Percentiles rank a stretch among this genome's conserved stretches.
Conservation (phyloP, 2,888 invertebrate genomes). For the Periphyllus acericola region DNA sequence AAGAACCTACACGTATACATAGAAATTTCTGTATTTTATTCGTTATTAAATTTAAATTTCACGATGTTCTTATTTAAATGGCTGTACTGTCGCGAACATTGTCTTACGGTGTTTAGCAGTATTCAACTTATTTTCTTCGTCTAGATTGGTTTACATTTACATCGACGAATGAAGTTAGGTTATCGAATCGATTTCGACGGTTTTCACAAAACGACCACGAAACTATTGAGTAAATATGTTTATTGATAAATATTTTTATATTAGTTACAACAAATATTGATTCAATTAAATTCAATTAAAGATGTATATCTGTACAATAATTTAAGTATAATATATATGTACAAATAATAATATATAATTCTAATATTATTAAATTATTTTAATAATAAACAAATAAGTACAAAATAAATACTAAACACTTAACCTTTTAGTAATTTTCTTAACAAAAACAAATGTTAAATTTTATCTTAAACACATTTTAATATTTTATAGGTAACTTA, state of each 20-base stretch:
- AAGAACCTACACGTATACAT: too few relatives aligned
- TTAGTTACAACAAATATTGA: constrained; percentile 46
- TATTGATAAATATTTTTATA: constrained; percentile 59
- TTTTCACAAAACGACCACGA: neutral
- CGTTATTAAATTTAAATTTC: too few relatives aligned
- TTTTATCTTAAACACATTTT: neutral
- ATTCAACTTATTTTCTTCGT: too few relatives aligned
- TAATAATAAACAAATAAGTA: constrained; percentile 33
- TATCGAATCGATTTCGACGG: too few relatives aligned
- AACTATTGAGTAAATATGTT: constrained; percentile 50
- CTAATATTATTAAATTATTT: constrained; percentile 19
- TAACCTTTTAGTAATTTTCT: constrained; percentile 1
- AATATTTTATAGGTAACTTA: constrained; percentile 27
- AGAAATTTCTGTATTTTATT: too few relatives aligned
- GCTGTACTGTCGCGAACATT: too few relatives aligned
- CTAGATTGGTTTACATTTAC: too few relatives aligned
- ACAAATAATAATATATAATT: constrained; percentile 32
- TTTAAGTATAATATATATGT: constrained; percentile 28
- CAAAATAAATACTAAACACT: constrained; percentile 45
- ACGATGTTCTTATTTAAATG: too few relatives aligned
- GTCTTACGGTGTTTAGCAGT: too few relatives aligned
- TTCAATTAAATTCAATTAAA: constrained; percentile 30
- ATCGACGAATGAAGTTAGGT: too few relatives aligned
- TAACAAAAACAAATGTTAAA: constrained; percentile 17
- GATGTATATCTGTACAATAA: constrained; percentile 53